Percentiles rank a stretch among this genome's conserved stretches.
Conservation (phyloP, 2,888 invertebrate species). For the Plebejus argus region DNA sequence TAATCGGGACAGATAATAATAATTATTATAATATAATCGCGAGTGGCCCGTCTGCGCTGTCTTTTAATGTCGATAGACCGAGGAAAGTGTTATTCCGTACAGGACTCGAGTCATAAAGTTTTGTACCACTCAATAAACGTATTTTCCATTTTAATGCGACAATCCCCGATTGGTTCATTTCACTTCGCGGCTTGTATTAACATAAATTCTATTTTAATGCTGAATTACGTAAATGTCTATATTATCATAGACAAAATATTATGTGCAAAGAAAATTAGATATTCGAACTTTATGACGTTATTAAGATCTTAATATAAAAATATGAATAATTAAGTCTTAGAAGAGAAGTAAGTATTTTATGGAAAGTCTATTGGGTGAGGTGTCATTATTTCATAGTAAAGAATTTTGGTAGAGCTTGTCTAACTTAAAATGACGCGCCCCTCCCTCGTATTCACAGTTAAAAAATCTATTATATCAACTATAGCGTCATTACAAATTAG, state of each 20-base stretch:
- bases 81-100: slow-evolving; percentile 21
- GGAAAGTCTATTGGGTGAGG: no score
- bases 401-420: no score
- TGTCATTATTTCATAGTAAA: no score
- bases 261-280: slow-evolving; percentile 4
- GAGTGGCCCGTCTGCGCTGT: background rate
- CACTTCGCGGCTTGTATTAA: slow-evolving; percentile 24
- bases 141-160: slow-evolving; percentile 54
- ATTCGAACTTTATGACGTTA: background rate
- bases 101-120: slow-evolving; percentile 59
- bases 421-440: no score
- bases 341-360: background rate
- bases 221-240: background rate
- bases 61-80: background rate
- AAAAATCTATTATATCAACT: no score
- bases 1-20: no score
- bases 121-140: slow-evolving; percentile 68
- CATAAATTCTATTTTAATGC: slow-evolving; percentile 25
- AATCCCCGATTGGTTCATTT: slow-evolving; percentile 43
- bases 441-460: no score
- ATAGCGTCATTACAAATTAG: no score
- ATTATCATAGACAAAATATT: background rate
- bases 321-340: background rate
- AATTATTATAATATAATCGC: background rate
- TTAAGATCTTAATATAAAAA: background rate